Percentiles rank a stretch among this genome's conserved stretches.
Evolutionary conservation across 2,797 vertebrate species (phyloP).

Genomic region (Rhabdophis nuchalis): DNA sequence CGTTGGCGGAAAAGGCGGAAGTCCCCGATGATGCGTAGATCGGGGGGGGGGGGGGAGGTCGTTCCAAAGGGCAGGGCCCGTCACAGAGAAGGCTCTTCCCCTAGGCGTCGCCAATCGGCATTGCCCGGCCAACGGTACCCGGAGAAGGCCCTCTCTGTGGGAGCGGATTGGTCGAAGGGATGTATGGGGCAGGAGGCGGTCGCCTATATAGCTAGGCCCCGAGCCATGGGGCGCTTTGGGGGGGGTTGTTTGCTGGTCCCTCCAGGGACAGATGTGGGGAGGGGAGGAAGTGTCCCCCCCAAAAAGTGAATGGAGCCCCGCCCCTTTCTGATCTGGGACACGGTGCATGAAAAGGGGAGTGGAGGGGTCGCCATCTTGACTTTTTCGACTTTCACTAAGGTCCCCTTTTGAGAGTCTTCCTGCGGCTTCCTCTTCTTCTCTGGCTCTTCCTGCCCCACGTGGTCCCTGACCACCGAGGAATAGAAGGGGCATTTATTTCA

Average conservation of each 20-base stretch:
- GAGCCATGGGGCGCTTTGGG: too few species aligned
- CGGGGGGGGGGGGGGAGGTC: too few species aligned
- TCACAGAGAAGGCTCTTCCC: too few species aligned
- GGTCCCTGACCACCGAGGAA: not conserved
- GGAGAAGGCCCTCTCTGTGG: too few species aligned
- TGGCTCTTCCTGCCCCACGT: not conserved
- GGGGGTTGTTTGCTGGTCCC: not conserved
- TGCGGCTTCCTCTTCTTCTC: not conserved
- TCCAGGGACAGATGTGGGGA: not conserved
- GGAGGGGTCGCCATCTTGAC: not conserved
- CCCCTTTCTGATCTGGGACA: not conserved
- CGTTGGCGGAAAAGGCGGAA: too few species aligned
- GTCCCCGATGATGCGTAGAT: too few species aligned
- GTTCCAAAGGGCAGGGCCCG: too few species aligned
- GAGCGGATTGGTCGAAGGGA: too few species aligned
- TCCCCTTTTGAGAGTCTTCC: not conserved
- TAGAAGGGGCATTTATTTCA: not conserved
- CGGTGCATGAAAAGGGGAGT: fast-evolving
- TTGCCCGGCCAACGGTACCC: too few species aligned
- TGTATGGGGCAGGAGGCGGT: too few species aligned
- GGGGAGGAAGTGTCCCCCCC: not conserved
- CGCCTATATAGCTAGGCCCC: too few species aligned
- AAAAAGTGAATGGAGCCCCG: not conserved
- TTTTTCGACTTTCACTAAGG: not conserved
- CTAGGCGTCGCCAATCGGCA: too few species aligned